Base-by-base conservation (phyloP, 2,888 invertebrate species). In the Sesia bembeciformis region DNA sequence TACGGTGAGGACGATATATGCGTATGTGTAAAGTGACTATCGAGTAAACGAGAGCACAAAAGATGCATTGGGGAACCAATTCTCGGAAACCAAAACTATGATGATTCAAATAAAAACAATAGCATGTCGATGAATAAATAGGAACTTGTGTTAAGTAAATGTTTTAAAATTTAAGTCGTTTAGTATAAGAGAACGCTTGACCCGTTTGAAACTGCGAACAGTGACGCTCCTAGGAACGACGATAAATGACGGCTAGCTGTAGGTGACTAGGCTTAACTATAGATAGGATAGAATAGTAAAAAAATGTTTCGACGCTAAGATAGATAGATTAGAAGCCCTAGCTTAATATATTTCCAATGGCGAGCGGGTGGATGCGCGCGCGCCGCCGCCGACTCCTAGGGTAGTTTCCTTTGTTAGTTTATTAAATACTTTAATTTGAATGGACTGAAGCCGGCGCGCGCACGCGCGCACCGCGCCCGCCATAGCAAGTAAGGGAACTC, bases 371-470 rank as follows among this genome's bases (percentile, higher is more conserved):
- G 76, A 69, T 62, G 75, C 66, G 74, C 61, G 81, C 67, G 76
- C 67, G 73, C 66, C 62, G 59, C 65, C 62, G 66, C 74, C 65
- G 73, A 76, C 70, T 81, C 80, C 78, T 86, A 86, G 84, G 78
- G 76, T 88, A 88, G 84, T 81, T 83, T 87, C 83, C 81, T 86
- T 83, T 84, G 78, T 88, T 89, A 88, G 85, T 89, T 87, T 88
- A 86, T 84, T 84, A 80, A 81, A 84, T 86, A 87, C 85, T 89
- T 87, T 89, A 86, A 85, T 88, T 89, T 87, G 81, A 84, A 85
- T 78, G 84, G 88, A 87, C 84, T 85, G 86, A 85, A 76, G 85
- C 70, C 80, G 74, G 67, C 68, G 64, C 65, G 71, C 68, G 62
- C 67, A 73, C 76, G 66, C 72, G 60, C 69, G 74, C 74, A 62